A percentile compares a stretch with the other conserved stretches of the same genome.
phyloP scores from a whole-genome alignment of 2,797 vertebrate species.

The Ctenopoma multispine region DNA sequence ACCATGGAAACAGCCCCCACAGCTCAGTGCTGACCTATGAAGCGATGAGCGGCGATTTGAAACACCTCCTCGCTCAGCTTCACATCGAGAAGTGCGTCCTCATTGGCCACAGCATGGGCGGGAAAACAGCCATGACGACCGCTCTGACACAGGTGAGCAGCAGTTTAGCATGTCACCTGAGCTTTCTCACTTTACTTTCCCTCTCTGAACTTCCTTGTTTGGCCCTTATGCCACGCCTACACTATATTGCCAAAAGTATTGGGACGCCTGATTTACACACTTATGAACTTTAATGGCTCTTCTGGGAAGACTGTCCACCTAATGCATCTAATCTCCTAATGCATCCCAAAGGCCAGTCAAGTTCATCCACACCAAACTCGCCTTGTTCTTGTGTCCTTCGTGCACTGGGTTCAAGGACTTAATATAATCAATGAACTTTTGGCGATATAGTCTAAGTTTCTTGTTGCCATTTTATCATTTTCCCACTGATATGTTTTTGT shows the following conservation, averaged over 20 bases:
- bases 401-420: no score
- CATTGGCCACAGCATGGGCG: conserved; percentile 98
- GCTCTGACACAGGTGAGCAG: conserved; percentile 88
- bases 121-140: conserved; percentile 93
- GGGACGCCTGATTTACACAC: no score
- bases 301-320: no score
- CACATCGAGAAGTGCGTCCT: conserved; percentile 89
- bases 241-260: no score
- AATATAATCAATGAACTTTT: no score
- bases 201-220: background rate
- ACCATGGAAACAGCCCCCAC: conserved; percentile 94
- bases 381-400: no score
- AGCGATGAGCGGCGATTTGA: conserved; percentile 90
- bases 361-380: no score
- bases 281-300: no score
- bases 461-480: conserved; percentile 1
- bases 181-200: background rate
- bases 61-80: conserved; percentile 87
- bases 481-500: background rate
- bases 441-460: no score
- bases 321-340: no score
- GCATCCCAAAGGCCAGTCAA: no score
- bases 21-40: conserved; percentile 88
- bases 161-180: conserved; percentile 27
- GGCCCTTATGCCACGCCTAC: background rate